phyloP scores from a whole-genome alignment of 2,888 invertebrate genomes.

The Piscicola geometra region DNA sequence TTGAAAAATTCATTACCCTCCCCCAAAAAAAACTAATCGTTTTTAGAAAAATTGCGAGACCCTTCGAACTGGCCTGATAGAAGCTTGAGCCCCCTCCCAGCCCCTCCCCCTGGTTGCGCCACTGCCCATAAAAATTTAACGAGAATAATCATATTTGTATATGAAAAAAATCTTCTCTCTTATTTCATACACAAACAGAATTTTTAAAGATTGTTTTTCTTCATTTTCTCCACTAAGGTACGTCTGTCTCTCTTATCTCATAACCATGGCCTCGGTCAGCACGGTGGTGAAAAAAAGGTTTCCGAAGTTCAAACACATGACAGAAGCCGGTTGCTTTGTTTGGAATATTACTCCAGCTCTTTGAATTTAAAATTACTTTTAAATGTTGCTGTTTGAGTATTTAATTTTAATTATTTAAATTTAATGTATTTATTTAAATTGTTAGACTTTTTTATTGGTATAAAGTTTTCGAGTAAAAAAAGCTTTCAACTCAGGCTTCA shows the following conservation, averaged over 20 bases:
- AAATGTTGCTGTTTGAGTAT: neutral
- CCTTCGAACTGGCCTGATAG: too few relatives aligned
- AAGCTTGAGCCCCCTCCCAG: too few relatives aligned
- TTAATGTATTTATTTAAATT: neutral
- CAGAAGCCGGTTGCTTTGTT: slow-evolving; percentile 56
- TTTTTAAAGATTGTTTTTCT: too few relatives aligned
- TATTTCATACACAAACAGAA: too few relatives aligned
- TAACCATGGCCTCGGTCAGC: slow-evolving; percentile 64
- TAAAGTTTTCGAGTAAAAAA: neutral
- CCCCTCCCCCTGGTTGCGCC: too few relatives aligned
- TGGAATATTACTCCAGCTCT: neutral
- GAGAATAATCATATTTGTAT: too few relatives aligned
- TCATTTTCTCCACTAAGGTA: too few relatives aligned
- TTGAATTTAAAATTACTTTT: neutral
- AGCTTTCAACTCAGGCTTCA: slow-evolving; percentile 59
- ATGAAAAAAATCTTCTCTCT: too few relatives aligned
- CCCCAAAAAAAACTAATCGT: too few relatives aligned
- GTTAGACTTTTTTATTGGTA: neutral
- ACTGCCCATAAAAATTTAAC: too few relatives aligned
- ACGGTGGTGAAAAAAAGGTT: slow-evolving; percentile 63
- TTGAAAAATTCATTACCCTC: too few relatives aligned
- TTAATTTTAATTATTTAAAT: neutral
- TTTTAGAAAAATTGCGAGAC: too few relatives aligned
- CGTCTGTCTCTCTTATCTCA: slow-evolving; percentile 58
- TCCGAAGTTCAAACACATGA: slow-evolving; percentile 57